A percentile compares a stretch with the other conserved stretches of the same genome.
Evolutionary conservation across 2,888 invertebrate genomes (phyloP).

Genomic region (Oxyscelio sp.): DNA sequence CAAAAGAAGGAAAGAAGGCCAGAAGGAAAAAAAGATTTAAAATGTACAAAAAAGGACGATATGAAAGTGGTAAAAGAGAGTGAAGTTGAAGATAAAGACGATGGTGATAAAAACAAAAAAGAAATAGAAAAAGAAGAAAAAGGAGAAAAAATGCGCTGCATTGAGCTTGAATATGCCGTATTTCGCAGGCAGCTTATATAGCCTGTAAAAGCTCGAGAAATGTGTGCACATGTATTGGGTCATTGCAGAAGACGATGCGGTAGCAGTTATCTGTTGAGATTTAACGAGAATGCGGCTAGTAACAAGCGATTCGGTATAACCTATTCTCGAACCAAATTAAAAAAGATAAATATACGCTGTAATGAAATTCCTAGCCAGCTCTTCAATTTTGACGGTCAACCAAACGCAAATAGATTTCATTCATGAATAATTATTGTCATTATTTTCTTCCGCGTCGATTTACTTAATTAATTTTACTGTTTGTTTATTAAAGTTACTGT

Average conservation of each 20-base stretch:
- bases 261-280: constrained; percentile 51
- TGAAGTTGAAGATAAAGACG: too few relatives aligned
- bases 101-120: too few relatives aligned
- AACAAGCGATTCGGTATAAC: constrained; percentile 25
- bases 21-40: too few relatives aligned
- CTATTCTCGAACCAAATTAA: constrained; percentile 1
- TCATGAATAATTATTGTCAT: background rate
- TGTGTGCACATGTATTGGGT: constrained; percentile 73
- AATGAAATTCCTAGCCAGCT: constrained; percentile 3
- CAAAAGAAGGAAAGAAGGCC: too few relatives aligned
- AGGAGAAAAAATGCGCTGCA: constrained; percentile 41
- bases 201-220: constrained; percentile 55
- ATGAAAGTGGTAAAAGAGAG: too few relatives aligned
- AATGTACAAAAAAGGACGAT: too few relatives aligned
- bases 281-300: constrained; percentile 48
- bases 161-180: constrained; percentile 39
- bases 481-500: background rate
- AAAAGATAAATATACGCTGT: background rate
- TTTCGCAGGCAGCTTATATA: constrained; percentile 33
- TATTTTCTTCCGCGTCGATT: background rate
- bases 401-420: background rate
- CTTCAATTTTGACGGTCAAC: background rate
- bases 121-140: too few relatives aligned
- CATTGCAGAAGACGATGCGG: constrained; percentile 82
- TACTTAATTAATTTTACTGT: background rate